Evolutionary conservation across 2,797 vertebrate species (phyloP), one percentile per base, ranked within the genome.

Genomic region (Anolis apletophallus): DNA sequence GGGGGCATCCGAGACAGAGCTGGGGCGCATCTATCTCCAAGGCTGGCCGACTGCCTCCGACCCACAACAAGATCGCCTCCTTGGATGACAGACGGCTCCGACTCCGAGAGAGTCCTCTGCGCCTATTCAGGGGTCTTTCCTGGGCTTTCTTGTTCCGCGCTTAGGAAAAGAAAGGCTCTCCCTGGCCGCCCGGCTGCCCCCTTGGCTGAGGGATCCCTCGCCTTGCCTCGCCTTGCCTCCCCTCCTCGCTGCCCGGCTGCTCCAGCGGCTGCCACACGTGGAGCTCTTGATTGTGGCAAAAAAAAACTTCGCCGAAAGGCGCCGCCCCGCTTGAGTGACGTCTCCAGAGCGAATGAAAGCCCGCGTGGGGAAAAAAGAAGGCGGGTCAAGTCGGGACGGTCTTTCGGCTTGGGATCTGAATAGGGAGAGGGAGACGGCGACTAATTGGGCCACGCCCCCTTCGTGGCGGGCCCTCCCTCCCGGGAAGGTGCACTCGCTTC

Each of bases 291-390:
- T 73, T 54, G 74, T 36, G 50, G 74, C 84, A 14, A 61, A 88
- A 88, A 14, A 61, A 88, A 88, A 85, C 87, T 88, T 88, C 84
- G 78, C 26, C 80, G 3, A 55, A 73, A 64, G 55, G 86, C 75
- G 32, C 57, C 76, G 61, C 46, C 23, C 1, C 1, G 9, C 61
- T 50, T 21, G 78, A 84, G 12, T 32, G 77, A 23, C 71, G 59
- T 10, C n/a, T 23, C 40, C 64, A 1, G 9, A 85, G 57, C 83
- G 55, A 81, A 78, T 76, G 46, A 16, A 4, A n/a, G 1, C 52
- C 12, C 7, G 64, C 3, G 52, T 19, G 16, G 5, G 61, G 26
- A 9, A 23, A 19, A 46, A 40, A 29, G 54, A 1, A 26, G 68
- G 71, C 6, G 19, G 71, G 6, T n/a, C n/a, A n/a, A n/a, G n/a